phyloP scores from a whole-genome alignment of 2,797 vertebrate genomes.

The Sparus aurata region DNA sequence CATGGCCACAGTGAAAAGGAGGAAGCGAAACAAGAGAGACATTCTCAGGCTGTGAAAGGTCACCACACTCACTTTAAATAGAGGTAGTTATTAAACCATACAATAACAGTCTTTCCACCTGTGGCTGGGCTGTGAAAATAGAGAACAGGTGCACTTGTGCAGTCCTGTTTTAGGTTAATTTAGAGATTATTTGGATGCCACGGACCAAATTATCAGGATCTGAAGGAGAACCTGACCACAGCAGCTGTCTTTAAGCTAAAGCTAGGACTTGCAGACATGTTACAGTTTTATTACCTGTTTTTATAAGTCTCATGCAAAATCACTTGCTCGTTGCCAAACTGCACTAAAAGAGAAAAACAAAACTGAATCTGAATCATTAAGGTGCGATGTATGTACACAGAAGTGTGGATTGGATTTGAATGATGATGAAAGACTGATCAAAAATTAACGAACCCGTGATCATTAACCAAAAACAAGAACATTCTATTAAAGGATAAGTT shows the following conservation, averaged over 20 bases:
- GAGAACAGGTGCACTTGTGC: slow-evolving; percentile 40
- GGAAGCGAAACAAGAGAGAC: slow-evolving; percentile 59
- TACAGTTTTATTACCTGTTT: background rate
- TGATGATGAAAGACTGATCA: too few species aligned
- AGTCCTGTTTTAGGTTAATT: slow-evolving; percentile 30
- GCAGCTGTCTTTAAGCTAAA: background rate
- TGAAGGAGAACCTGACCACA: background rate
- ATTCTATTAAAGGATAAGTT: too few species aligned
- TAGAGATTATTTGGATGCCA: slow-evolving; percentile 25
- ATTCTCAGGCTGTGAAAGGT: slow-evolving; percentile 68
- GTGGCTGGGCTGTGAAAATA: slow-evolving; percentile 35
- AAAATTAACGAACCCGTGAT: too few species aligned
- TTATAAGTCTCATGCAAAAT: background rate
- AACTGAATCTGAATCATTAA: background rate
- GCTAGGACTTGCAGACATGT: background rate
- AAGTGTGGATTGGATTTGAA: background rate
- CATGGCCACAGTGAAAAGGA: slow-evolving; percentile 69
- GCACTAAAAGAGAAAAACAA: background rate
- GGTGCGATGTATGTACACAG: background rate
- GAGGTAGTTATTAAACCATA: slow-evolving; percentile 50
- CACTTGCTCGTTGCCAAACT: too few species aligned
- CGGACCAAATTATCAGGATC: background rate
- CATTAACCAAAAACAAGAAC: too few species aligned
- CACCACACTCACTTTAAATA: slow-evolving; percentile 55
- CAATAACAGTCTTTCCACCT: slow-evolving; percentile 56